phyloP scores from a whole-genome alignment of 2,113 vertebrate genomes.

The Galeopterus variegatus region DNA sequence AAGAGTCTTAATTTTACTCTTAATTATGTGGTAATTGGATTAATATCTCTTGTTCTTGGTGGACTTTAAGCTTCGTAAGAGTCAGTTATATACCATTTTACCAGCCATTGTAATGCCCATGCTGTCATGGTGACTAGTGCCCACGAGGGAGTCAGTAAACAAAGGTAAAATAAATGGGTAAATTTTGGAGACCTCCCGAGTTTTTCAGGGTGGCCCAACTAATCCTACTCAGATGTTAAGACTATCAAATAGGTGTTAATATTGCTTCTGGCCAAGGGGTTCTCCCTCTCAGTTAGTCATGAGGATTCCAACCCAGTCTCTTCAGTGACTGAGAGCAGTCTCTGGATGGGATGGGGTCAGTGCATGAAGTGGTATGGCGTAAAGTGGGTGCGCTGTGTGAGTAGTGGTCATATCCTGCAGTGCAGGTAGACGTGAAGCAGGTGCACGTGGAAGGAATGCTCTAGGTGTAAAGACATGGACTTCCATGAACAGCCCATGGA shows the following conservation, averaged over 20 bases:
- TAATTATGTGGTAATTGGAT: conserved; percentile 2
- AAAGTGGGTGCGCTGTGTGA: neutral
- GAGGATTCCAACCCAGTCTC: neutral
- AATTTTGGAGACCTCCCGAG: neutral
- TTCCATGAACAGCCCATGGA: neutral
- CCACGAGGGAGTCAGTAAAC: neutral
- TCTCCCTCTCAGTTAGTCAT: neutral
- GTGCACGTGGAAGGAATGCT: neutral
- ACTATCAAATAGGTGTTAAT: conserved; percentile 4
- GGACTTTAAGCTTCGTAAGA: neutral
- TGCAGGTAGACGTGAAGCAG: neutral
- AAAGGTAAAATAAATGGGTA: neutral
- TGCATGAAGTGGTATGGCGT: neutral
- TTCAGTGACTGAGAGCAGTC: neutral
- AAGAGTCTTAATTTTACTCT: neutral
- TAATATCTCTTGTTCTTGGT: neutral
- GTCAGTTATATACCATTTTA: neutral
- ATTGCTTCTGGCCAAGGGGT: neutral
- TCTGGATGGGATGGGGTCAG: neutral
- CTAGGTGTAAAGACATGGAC: neutral
- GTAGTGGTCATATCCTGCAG: neutral
- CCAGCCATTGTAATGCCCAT: neutral
- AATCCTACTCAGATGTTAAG: conserved; percentile 10
- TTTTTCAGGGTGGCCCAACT: neutral
- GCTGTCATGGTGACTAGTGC: neutral